Evolutionary conservation across 2,113 vertebrate species (phyloP), one percentile per base, ranked within the genome.

Genomic region (Apistogramma diplotaenia): DNA sequence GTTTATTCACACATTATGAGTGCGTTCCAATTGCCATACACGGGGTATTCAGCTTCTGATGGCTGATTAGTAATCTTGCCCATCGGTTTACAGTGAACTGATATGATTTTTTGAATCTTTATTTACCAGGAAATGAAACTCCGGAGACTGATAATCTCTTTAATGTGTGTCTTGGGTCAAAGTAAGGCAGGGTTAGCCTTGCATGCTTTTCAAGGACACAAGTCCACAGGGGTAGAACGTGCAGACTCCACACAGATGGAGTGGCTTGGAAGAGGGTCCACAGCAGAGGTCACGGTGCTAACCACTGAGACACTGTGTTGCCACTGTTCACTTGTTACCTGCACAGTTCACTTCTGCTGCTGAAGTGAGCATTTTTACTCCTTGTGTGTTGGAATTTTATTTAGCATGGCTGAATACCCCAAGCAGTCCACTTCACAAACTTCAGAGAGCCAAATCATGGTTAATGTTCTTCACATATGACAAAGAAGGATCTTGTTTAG

Each of bases 281-380:
- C 25, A n/a, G 5, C 25, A 70, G 16, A 46, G 1, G 0, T 23
- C 21, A 27, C 4, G 2, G 23, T 49, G 62, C 27, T 67, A 67
- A 67, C 23, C 40, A 67, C 40, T 40, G 46, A 67, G 23, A 27
- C 23, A 19, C 62, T 67, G 40, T 49, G 23, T 27, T 43, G 23
- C 62, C 62, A 49, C 18, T 67, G 21, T 67, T 67, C 23, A 46
- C 13, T 37, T 67, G 62, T 67, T 67, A 67, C 62, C 40, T 43
- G 4, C 40, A 43, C 4, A 13, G 40, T 15, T 43, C 40, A 43
- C 11, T 13, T 11, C 15, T 43, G 11, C 62, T 27, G 46, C 37
- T 46, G 37, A 67, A 46, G 23, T 15, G 15, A 27, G 37, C 8
- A 0, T 67, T 27, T 67, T 27, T 67, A 40, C 23, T 67, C 23